These are phyloP conservation scores for Vimba vimba DNA, from an alignment of 2,113 vertebrate genomes.

Conservation along the genomic window DNA sequence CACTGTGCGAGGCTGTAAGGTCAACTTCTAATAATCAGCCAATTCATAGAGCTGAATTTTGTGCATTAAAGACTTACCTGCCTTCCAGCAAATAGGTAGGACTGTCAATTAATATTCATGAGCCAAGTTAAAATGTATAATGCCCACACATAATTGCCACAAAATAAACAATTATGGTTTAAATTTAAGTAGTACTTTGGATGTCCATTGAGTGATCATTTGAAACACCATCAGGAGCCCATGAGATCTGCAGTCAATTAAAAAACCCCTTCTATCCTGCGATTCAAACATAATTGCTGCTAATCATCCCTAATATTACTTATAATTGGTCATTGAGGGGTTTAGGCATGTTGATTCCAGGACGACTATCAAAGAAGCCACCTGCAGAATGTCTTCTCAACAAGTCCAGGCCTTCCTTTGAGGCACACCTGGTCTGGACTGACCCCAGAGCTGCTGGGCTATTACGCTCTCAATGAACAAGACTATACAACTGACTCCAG, in stretches of 20 bases:
- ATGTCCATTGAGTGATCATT: conserved; percentile 33
- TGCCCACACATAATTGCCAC: neutral
- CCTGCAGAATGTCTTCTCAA: conserved; percentile 47
- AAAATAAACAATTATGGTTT: conserved; percentile 6
- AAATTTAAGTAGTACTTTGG: conserved; percentile 30
- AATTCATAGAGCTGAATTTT: neutral
- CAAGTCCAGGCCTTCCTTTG: conserved; percentile 48
- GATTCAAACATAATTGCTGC: conserved; percentile 62
- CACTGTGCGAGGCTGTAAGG: neutral
- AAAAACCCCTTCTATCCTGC: conserved; percentile 43
- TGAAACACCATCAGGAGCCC: conserved; percentile 36
- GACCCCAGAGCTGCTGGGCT: conserved; percentile 58
- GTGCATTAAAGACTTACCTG: neutral
- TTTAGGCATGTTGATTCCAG: conserved; percentile 53
- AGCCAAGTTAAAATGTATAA: neutral
- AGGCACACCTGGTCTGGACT: conserved; percentile 52
- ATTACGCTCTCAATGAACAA: conserved; percentile 38
- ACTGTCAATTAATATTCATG: neutral
- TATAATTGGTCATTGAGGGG: conserved; percentile 59
- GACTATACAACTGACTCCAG: conserved; percentile 45
- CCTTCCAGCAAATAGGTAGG: neutral
- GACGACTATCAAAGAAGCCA: conserved; percentile 50
- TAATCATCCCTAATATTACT: conserved; percentile 61
- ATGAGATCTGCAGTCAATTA: conserved; percentile 56
- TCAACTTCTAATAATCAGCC: neutral